Evolutionary conservation across 2,888 invertebrate species (phyloP), one percentile per base, ranked within the genome.

Genomic region (Amphipoea lucens): DNA sequence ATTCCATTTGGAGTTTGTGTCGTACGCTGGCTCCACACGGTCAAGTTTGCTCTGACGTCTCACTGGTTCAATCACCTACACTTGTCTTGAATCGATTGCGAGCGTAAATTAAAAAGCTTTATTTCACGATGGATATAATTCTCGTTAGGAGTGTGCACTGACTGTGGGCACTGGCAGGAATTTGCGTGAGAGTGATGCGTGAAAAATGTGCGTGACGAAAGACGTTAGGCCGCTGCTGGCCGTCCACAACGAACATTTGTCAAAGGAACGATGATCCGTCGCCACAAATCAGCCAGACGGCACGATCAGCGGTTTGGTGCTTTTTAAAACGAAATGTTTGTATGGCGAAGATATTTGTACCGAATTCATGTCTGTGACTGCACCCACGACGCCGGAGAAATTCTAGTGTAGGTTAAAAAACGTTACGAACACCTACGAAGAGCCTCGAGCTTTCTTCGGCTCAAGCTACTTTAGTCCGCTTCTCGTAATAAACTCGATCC

Each of bases 171-270:
- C 75, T 67, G 29, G 40, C 40, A 79, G 84, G 84, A 78, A 86
- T 88, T 86, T 73, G 84, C 84, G 88, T 88, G 89, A 87, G 87
- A 88, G 89, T 87, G 84, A 81, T 57, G 48, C 48, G 73, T 76
- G 80, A 70, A 82, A 68, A 81, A 85, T 78, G 88, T 80, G 88
- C 88, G 88, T 88, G 89, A 82, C 89, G 74, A 78, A 74, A 73
- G 77, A 83, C 86, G 86, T 81, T 88, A 83, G 74, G 74, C 83
- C 68, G 84, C 68, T 65, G 40, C 67, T 60, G 82, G 74, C 81
- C 40, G 76, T 81, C 83, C 83, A 70, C 72, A 79, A 76, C 73
- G 73, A 29, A 79, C 87, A 83, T 87, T 83, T 76, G 85, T 88
- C 85, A 87, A 81, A 74, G 71, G 71, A 80, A 73, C 83, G 83